Evolutionary conservation across 2,888 invertebrate genomes (phyloP).

Genomic region (Argyra leucocephala): DNA sequence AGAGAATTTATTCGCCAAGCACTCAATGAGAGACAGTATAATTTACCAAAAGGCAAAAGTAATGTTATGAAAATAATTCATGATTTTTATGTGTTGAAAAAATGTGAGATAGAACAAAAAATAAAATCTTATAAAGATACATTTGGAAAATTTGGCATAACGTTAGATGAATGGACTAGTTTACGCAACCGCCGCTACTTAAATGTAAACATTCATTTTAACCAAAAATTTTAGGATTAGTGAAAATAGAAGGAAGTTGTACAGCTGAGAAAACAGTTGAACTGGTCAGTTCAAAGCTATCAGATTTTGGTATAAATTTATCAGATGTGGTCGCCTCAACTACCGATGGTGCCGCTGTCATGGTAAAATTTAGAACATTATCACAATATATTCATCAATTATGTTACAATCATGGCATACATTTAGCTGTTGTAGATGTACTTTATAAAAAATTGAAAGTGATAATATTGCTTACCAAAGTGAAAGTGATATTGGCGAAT

Average conservation of each 20-base stretch:
- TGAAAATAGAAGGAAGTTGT: too few species aligned
- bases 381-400: background rate
- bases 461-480: too few species aligned
- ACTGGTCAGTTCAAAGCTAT: background rate
- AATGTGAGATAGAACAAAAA: constrained; percentile 7
- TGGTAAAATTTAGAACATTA: constrained; percentile 4
- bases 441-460: constrained; percentile 8
- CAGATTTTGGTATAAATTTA: constrained; percentile 7
- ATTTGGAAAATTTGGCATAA: too few species aligned
- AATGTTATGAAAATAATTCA: constrained; percentile 9
- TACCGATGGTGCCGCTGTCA: constrained; percentile 1
- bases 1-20: constrained; percentile 12
- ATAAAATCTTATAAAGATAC: background rate
- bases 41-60: constrained; percentile 9
- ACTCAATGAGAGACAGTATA: constrained; percentile 9
- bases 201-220: too few species aligned
- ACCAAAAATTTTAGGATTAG: too few species aligned
- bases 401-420: constrained; percentile 5
- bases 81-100: constrained; percentile 9
- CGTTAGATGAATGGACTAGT: too few species aligned
- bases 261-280: constrained; percentile 11
- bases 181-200: too few species aligned
- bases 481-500: too few species aligned
- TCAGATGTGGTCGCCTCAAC: background rate
- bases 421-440: constrained; percentile 9